These are phyloP conservation scores for Malacosoma neustria DNA, from an alignment of 2,888 invertebrate species.

Conservation along the genomic window DNA sequence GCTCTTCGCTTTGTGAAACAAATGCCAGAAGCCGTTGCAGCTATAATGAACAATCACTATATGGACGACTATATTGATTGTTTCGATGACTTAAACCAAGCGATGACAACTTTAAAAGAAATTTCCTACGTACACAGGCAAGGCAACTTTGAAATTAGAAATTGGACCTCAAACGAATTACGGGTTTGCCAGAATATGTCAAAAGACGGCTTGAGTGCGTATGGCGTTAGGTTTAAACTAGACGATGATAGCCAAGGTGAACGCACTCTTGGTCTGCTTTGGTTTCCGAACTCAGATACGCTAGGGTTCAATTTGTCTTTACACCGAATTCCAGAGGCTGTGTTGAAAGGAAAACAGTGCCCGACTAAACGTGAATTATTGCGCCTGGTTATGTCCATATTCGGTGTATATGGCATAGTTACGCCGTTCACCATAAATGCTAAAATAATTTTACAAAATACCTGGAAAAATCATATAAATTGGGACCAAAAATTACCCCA, in stretches of 20 bases:
- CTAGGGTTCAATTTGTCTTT: conserved; percentile 12
- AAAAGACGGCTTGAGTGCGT: neutral
- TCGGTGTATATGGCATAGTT: conserved; percentile 12
- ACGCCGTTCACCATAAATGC: conserved; percentile 14
- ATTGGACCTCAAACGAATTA: neutral
- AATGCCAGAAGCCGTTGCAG: neutral
- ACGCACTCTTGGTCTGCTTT: conserved; percentile 12
- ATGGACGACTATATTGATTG: neutral
- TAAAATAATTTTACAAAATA: conserved; percentile 13
- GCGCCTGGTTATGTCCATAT: conserved; percentile 14
- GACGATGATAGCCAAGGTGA: neutral
- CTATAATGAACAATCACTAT: neutral
- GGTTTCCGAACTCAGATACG: conserved; percentile 9
- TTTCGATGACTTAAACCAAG: neutral
- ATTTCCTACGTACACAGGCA: neutral
- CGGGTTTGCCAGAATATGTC: neutral
- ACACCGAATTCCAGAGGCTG: conserved; percentile 7
- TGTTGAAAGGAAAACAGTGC: conserved; percentile 5
- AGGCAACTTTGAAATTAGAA: neutral
- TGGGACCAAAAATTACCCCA: conserved; percentile 4
- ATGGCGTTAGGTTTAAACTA: neutral
- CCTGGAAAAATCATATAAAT: conserved; percentile 5
- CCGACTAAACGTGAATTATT: conserved; percentile 13
- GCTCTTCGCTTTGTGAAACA: neutral
- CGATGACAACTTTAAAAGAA: neutral